Percentiles rank a stretch among this genome's conserved stretches.
These are phyloP conservation scores for Phaethornis superciliosus DNA, from an alignment of 2,113 vertebrate genomes.

Conservation along the genomic window DNA sequence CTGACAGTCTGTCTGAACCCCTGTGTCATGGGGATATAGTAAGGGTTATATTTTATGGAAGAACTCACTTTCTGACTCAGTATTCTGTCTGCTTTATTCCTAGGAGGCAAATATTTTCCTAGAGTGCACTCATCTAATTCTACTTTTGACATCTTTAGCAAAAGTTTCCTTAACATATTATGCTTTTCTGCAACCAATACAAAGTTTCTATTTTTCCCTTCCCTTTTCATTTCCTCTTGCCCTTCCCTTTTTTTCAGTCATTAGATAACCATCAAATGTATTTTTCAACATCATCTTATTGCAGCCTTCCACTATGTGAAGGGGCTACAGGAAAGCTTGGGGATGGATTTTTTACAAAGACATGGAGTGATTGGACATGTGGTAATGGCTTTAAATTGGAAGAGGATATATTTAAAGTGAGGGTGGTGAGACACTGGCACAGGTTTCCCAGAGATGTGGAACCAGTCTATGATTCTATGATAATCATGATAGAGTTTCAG, in stretches of 20 bases:
- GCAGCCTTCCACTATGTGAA: too few relatives aligned
- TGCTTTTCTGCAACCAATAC: not conserved
- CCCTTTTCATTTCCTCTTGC: not conserved
- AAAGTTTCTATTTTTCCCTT: not conserved
- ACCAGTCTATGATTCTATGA: too few relatives aligned
- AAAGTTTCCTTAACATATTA: not conserved
- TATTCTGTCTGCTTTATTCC: not conserved
- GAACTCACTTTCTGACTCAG: not conserved
- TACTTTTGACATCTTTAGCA: not conserved
- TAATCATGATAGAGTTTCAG: not conserved
- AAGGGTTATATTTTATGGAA: not conserved
- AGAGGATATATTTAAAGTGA: too few relatives aligned
- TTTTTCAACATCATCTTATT: not conserved
- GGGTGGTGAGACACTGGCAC: too few relatives aligned
- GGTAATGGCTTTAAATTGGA: too few relatives aligned
- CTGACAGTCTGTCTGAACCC: not conserved
- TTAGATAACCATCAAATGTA: not conserved
- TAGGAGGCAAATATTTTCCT: not conserved
- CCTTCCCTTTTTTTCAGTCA: not conserved
- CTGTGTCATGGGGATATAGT: not conserved
- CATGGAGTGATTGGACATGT: too few relatives aligned
- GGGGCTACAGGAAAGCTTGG: too few relatives aligned
- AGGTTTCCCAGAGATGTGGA: too few relatives aligned
- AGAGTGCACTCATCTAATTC: not conserved
- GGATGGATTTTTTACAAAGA: too few relatives aligned